A percentile compares a stretch with the other conserved stretches of the same genome.
phyloP scores from a whole-genome alignment of 2,797 vertebrate genomes.

The Chromobotia macracanthus region DNA sequence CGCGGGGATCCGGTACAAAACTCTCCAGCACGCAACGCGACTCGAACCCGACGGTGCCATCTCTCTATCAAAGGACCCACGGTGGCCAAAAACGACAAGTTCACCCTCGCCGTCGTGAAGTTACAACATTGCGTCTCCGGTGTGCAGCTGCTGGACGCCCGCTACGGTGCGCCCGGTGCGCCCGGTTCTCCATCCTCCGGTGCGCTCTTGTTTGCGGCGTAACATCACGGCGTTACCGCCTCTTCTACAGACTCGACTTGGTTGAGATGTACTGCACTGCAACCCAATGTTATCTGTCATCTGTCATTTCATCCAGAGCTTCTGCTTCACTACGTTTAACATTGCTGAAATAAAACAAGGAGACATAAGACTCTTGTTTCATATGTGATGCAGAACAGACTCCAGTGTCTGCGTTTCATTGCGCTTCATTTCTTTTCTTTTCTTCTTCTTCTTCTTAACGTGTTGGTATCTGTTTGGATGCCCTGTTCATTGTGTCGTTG shows the following conservation, averaged over 20 bases:
- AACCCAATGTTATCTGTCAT: too few species aligned
- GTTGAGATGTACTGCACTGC: too few species aligned
- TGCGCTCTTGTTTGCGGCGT: slow-evolving; percentile 59
- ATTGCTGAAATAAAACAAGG: too few species aligned
- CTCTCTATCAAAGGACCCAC: slow-evolving; percentile 70
- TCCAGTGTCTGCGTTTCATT: too few species aligned
- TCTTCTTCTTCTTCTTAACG: too few species aligned
- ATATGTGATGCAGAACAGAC: too few species aligned
- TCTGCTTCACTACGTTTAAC: too few species aligned
- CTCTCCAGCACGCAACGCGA: slow-evolving; percentile 85
- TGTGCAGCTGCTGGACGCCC: slow-evolving; percentile 27
- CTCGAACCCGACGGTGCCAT: slow-evolving; percentile 87
- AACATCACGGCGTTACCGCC: slow-evolving; percentile 68
- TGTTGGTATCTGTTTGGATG: too few species aligned
- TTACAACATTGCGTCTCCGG: slow-evolving; percentile 19
- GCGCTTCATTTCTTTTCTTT: too few species aligned
- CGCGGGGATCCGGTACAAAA: slow-evolving; percentile 94
- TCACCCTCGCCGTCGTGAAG: slow-evolving; percentile 66
- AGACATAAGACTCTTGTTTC: too few species aligned
- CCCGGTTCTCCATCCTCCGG: neutral
- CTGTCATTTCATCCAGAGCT: too few species aligned
- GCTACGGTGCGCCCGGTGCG: slow-evolving; percentile 47
- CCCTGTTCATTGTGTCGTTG: too few species aligned
- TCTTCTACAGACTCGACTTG: slow-evolving; percentile 75
- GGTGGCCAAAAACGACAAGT: slow-evolving; percentile 62